Conservation (phyloP, 30 jellyfish, hydroid and myxozoan genomes). For the Mastigias papua region DNA sequence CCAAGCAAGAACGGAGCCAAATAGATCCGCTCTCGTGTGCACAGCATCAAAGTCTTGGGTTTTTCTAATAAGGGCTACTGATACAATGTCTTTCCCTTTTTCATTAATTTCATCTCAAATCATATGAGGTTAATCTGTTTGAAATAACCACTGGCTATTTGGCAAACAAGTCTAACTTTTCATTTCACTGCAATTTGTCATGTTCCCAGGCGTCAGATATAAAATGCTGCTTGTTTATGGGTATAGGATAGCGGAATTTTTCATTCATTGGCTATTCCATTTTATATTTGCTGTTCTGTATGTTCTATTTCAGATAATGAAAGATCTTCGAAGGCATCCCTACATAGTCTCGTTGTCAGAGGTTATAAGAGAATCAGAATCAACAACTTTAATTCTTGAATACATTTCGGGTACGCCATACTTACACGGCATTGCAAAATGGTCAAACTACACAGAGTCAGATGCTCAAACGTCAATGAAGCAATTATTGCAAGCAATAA, state of each 20-base stretch:
- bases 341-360: conserved; percentile 69
- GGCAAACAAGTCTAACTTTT: too few relatives aligned
- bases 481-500: conserved; percentile 76
- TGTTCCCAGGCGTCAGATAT: too few relatives aligned
- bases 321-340: conserved; percentile 81
- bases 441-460: conserved; percentile 83
- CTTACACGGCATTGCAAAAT: conserved; percentile 68
- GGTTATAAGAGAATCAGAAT: conserved; percentile 66
- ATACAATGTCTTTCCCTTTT: too few relatives aligned
- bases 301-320: conserved; percentile 59
- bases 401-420: conserved; percentile 62
- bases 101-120: too few relatives aligned
- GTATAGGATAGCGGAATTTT: too few relatives aligned
- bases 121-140: too few relatives aligned
- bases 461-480: conserved; percentile 76
- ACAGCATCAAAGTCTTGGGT: not conserved
- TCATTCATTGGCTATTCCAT: too few relatives aligned
- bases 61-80: too few relatives aligned
- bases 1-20: not conserved
- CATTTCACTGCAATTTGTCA: too few relatives aligned
- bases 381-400: conserved; percentile 72
- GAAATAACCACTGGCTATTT: too few relatives aligned
- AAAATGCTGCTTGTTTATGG: too few relatives aligned
- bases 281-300: not conserved
- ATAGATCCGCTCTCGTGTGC: not conserved